Conservation (phyloP, 2,888 invertebrate species). For the Anthrax anthrax region DNA sequence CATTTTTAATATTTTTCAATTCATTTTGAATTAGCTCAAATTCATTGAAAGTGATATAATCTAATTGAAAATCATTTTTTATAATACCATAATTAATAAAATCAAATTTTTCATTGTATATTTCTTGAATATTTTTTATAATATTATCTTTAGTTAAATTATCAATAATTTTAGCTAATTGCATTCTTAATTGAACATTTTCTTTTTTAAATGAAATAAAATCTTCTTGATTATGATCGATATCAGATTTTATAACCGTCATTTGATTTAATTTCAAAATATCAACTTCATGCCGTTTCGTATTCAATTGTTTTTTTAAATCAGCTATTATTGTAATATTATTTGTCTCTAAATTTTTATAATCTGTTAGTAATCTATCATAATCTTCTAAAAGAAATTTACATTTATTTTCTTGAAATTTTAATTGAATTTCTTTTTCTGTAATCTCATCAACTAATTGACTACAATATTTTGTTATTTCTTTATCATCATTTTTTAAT, state of each 20-base stretch:
- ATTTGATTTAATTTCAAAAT: conserved; percentile 13
- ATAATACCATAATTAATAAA: conserved; percentile 25
- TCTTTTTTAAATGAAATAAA: conserved; percentile 19
- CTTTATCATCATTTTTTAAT: conserved; percentile 22
- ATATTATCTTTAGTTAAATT: conserved; percentile 19
- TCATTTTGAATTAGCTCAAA: conserved; percentile 20
- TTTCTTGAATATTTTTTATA: conserved; percentile 1
- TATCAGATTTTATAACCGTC: conserved; percentile 6
- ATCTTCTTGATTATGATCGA: conserved; percentile 19
- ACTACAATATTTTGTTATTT: conserved; percentile 19
- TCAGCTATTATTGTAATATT: conserved; percentile 20
- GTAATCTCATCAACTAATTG: conserved; percentile 20
- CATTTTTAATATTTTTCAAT: conserved; percentile 13
- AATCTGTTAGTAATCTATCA: conserved; percentile 20
- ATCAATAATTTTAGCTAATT: conserved; percentile 22
- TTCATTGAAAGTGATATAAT: conserved; percentile 25
- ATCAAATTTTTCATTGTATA: conserved; percentile 1
- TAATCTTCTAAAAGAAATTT: conserved; percentile 27
- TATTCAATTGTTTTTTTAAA: conserved; percentile 19
- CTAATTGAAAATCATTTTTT: conserved; percentile 24
- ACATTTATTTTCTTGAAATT: conserved; percentile 19
- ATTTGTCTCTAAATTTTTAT: conserved; percentile 20
- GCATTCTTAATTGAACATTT: conserved; percentile 19
- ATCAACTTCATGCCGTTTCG: conserved; percentile 13
- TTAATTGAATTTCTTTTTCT: conserved; percentile 19